Base-by-base conservation (phyloP, 2,113 vertebrate species). In the Oenanthe melanoleuca region DNA sequence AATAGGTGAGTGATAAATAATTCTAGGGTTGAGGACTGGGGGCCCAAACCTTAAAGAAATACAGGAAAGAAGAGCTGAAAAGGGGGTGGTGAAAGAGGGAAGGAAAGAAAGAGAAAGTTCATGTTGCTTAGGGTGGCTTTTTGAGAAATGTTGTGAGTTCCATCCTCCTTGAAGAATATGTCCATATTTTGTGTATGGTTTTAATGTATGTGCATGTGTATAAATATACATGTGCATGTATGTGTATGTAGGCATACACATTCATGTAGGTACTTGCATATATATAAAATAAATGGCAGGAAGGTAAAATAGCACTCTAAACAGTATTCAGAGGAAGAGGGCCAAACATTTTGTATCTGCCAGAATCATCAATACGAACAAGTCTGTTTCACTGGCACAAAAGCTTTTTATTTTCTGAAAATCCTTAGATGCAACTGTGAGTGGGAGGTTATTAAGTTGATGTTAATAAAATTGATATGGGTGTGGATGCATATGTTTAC, bases 11-110 rank as follows among this genome's bases (percentile, higher is more conserved):
- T 25, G 28, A 34, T 93, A 70, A 86, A 75, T 21, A 49, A 42
- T 78, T 66, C 5, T 37, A 18, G 6, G 22, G 6, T 1, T 25
- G 9, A 8, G 11, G 19, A 5, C 3, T 5, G 8, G 1, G 10
- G 1, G 16, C 22, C 6, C 34, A 21, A 78, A 21, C 18, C 11
- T 49, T 55, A 18, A 49, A 61, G 40, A 57, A 55, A 55, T 47
- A 22, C 5, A 69, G 19, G 11, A 33, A 69, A 69, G 21, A 50
- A 50, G 13, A 42, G 17, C 31, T 45, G 24, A 29, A 74, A 53
- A 67, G 11, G 5, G 38, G 10, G 2, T 29, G 11, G 14, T 15
- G 5, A 33, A 53, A 53, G 53, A 45, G 8, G 38, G 20, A 53
- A 53, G 34, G n/a, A 52, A 74, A 34, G 10, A 55, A 80, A 29